phyloP scores from a whole-genome alignment of 2,113 vertebrate genomes.

The Perccottus glenii region DNA sequence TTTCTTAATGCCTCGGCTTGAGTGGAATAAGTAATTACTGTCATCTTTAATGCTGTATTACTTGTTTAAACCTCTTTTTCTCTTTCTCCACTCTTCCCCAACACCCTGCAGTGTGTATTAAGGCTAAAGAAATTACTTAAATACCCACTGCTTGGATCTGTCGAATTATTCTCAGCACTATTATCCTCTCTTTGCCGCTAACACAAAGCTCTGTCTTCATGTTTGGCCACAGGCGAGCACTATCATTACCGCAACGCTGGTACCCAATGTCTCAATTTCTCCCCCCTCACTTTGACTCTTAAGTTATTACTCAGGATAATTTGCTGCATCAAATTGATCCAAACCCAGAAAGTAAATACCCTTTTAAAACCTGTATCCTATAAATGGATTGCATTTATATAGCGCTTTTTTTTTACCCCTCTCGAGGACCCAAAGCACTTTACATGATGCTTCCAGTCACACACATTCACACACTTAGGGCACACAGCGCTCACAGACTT shows the following conservation, averaged over 20 bases:
- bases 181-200: constrained; percentile 63
- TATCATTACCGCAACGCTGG: constrained; percentile 62
- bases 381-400: too few relatives aligned
- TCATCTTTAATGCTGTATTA: constrained; percentile 65
- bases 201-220: constrained; percentile 48
- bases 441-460: too few relatives aligned
- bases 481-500: too few relatives aligned
- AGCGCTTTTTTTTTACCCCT: too few relatives aligned
- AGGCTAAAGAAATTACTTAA: constrained; percentile 70
- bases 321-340: constrained; percentile 42
- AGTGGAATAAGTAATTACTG: constrained; percentile 67
- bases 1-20: constrained; percentile 50
- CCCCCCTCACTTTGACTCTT: constrained; percentile 34
- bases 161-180: constrained; percentile 68
- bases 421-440: too few relatives aligned
- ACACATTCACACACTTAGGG: too few relatives aligned
- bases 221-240: constrained; percentile 65
- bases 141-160: constrained; percentile 59
- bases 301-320: constrained; percentile 51
- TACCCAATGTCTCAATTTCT: constrained; percentile 35
- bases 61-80: constrained; percentile 54
- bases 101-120: constrained; percentile 63
- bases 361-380: constrained; percentile 2
- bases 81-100: neutral
- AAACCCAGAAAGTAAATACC: constrained; percentile 32